phyloP scores from a whole-genome alignment of 2,797 vertebrate species.

The Coregonus suidteri region DNA sequence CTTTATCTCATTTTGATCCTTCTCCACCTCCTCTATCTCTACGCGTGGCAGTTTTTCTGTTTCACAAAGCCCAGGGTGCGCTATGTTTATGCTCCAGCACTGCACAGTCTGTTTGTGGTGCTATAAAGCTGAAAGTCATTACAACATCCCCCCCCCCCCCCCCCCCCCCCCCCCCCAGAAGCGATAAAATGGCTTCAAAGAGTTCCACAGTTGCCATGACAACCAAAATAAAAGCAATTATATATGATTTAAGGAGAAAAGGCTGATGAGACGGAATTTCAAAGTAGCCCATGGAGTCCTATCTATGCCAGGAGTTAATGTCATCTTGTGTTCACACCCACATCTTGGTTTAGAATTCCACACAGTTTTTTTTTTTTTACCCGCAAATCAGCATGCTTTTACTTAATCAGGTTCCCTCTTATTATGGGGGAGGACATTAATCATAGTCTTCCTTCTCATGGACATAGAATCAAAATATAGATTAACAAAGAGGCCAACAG shows the following conservation, averaged over 20 bases:
- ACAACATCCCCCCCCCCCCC: too few species aligned
- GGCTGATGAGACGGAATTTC: constrained; percentile 56
- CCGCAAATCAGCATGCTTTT: not conserved
- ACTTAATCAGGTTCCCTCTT: constrained; percentile 2
- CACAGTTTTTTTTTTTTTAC: not conserved
- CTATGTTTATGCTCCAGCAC: constrained; percentile 17
- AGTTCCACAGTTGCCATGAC: constrained; percentile 63
- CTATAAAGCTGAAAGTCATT: constrained; percentile 31
- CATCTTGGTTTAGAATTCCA: not conserved
- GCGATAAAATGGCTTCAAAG: constrained; percentile 57
- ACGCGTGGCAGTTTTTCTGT: constrained; percentile 3
- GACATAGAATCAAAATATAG: not conserved
- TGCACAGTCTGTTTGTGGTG: constrained; percentile 32
- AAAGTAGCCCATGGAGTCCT: constrained; percentile 24
- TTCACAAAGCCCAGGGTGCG: not conserved
- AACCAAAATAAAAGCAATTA: constrained; percentile 68
- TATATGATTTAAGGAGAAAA: constrained; percentile 45
- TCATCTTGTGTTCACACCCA: constrained; percentile 13
- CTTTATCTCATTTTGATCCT: not conserved
- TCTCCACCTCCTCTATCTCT: not conserved
- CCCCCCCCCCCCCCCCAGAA: constrained; percentile 32
- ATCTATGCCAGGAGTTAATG: constrained; percentile 21
- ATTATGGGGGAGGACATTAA: not conserved
- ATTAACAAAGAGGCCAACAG: not conserved
- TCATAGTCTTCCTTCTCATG: not conserved